Base-by-base conservation (phyloP, 2,888 invertebrate genomes). In the Pycnomerus fuliginosus region DNA sequence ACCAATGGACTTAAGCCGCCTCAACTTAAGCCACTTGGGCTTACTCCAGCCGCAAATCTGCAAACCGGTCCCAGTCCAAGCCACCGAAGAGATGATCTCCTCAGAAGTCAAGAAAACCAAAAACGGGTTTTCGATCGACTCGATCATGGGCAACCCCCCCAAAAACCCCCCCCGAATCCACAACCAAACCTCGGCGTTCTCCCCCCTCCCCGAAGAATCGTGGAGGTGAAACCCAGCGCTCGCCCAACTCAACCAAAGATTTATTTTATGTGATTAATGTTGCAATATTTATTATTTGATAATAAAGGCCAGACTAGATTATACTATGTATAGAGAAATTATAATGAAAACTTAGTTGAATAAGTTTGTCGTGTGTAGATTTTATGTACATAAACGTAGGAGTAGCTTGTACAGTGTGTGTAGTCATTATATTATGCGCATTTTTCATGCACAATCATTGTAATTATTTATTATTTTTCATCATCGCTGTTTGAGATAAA, bases 161-260 rank as follows among this genome's bases (percentile, higher is more conserved):
- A 60, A 61, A 23, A 68, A 62, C 49, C 53, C 69, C 33, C 62
- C 66, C 14, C 60, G 67, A 32, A 65, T 73, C 14, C 66, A 73
- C 43, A 75, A 77, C 61, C 76, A 81, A 65, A 76, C 79, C 23
- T 78, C 81, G 3, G 87, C 87, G 4, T 87, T 87, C 66, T 85
- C 85, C 1, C 85, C 86, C 3, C 73, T 87, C 1, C 76, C 77
- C 11, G 80, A 82, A 44, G 81, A 81, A 63, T 82, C 80, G 82
- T 76, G 76, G 60, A 84, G 84, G 76, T 84, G 81, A 82, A 80
- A 77, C 28, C 47, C 16, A n/a, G n/a, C 50, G 20, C 40, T 30
- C 27, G 12, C 11, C 24, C 5, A 3, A 36, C 23, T 24, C 13
- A n/a, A n/a, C 13, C n/a, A 16, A 33, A 16, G 22, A 32, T 29